These are phyloP conservation scores for Cyclophora punctaria DNA, from an alignment of 2,888 invertebrate genomes.

Conservation along the genomic window DNA sequence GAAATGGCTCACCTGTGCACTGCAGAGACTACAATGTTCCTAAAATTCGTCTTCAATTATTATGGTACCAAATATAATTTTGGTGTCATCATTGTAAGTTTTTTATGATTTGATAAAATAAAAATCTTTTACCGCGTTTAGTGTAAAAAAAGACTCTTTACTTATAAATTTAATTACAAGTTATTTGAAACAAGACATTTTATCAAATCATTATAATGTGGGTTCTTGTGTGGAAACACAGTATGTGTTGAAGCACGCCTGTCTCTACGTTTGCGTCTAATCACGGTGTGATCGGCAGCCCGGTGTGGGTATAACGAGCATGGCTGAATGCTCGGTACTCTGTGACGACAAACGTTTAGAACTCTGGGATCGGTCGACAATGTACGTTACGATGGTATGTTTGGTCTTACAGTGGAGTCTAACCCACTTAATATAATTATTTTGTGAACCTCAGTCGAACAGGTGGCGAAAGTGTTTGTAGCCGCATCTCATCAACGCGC, in stretches of 20 bases:
- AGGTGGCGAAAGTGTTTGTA: conserved; percentile 98
- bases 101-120: background rate
- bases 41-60: no score
- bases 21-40: no score
- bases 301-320: conserved; percentile 32
- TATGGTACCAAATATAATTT: no score
- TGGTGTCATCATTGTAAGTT: background rate
- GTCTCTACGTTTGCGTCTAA: conserved; percentile 5
- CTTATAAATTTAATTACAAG: background rate
- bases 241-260: conserved; percentile 6
- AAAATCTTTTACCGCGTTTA: no score
- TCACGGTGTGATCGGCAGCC: conserved; percentile 6
- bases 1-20: background rate
- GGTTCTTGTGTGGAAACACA: conserved; percentile 17
- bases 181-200: conserved; percentile 12
- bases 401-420: conserved; percentile 37
- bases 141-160: background rate
- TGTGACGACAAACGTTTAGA: conserved; percentile 26
- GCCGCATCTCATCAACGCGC: conserved; percentile 98
- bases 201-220: conserved; percentile 20
- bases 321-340: conserved; percentile 15
- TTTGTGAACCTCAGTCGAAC: conserved; percentile 88
- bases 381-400: conserved; percentile 51
- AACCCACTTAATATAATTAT: conserved; percentile 56
- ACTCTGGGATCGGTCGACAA: conserved; percentile 44